Conservation (phyloP, 2,113 vertebrate genomes). For the Petroica traversi region DNA sequence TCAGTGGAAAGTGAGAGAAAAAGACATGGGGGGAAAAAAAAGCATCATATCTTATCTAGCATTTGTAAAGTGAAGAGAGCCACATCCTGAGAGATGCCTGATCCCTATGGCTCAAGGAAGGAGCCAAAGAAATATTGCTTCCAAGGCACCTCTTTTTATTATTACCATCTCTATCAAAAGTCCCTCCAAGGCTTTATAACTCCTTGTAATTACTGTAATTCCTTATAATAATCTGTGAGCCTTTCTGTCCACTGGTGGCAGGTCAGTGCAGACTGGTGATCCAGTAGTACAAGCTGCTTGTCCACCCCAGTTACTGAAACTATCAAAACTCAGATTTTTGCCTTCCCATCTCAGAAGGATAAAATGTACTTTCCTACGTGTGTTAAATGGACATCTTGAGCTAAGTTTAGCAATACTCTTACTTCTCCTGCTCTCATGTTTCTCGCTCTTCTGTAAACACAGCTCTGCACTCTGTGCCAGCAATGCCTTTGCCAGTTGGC, state of each 20-base stretch:
- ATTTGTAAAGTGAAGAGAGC: background rate
- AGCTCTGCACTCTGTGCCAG: conserved; percentile 14
- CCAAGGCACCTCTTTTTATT: background rate
- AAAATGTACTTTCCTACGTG: conserved; percentile 23
- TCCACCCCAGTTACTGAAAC: background rate
- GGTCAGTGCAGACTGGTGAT: background rate
- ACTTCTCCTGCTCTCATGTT: conserved; percentile 36
- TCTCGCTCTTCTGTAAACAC: conserved; percentile 52
- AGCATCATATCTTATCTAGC: background rate
- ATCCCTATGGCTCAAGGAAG: background rate
- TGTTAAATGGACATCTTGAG: conserved; percentile 30
- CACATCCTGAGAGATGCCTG: fast-evolving
- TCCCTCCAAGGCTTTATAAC: background rate
- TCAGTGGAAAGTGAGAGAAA: background rate
- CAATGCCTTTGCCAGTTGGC: conserved; percentile 22
- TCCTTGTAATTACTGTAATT: background rate
- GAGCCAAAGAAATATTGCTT: background rate
- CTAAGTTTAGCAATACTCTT: conserved; percentile 62
- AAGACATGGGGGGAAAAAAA: background rate
- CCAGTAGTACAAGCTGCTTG: background rate
- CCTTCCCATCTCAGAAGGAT: conserved; percentile 1
- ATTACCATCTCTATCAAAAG: background rate
- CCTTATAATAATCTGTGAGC: background rate
- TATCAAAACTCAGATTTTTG: background rate
- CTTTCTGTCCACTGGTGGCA: background rate